Evolutionary conservation across 1,140 invertebrate genomes (phyloP), one percentile per base, ranked within the genome.

Genomic region (Bathynomus jamesi): DNA sequence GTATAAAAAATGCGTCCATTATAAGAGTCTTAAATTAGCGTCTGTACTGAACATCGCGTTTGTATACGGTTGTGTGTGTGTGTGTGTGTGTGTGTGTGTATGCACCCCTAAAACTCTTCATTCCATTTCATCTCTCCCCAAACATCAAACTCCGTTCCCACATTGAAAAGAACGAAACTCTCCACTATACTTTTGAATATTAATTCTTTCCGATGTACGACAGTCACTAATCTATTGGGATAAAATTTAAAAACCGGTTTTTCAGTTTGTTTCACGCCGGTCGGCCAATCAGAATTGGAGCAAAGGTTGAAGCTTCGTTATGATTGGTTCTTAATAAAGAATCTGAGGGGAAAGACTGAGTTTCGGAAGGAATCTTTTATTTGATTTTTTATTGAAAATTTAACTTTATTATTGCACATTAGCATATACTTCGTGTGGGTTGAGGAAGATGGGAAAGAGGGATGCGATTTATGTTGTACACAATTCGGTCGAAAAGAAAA

Each of bases 381-480:
- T 53, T 53, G 40, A 53, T 53, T 53, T 53, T 53, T 53, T 53
- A 53, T 53, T 53, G 40, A 53, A 53, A 53, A 53, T 21, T 53
- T 53, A 53, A 53, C 40, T 53, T 53, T 53, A 53, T 53, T 53
- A 53, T 53, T 53, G 40, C 21, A 21, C 40, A 53, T 53, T 53
- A 53, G 40, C 40, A 53, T 53, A 53, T 11, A n/a, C n/a, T n/a
- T n/a, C 21, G 21, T 21, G 40, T 53, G 40, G 40, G 40, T 53
- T 53, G 40, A 53, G 40, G 40, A 53, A 53, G 40, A 17, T 5
- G 21, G 40, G 21, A 53, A 5, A 53, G 40, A 53, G 40, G 21
- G 40, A 53, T 11, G 2, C 11, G 40, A 53, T 53, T 53, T 53
- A 53, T 53, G 40, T 53, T 53, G 11, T 5, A 1, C 40, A 21